phyloP scores from a whole-genome alignment of 2,797 vertebrate species.

The Gallinago stenura region DNA sequence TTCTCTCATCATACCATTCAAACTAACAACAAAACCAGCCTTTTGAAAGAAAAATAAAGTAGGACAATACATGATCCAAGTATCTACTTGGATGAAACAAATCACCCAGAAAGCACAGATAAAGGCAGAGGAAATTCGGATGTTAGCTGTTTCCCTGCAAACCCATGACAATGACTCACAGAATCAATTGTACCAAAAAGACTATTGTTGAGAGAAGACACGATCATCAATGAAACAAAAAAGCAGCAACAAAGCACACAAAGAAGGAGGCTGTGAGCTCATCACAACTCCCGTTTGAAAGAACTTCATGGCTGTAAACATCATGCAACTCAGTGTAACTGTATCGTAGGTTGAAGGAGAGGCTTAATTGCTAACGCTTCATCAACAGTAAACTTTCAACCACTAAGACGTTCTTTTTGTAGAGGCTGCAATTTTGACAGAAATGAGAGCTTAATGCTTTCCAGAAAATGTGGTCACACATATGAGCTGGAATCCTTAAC shows the following conservation, averaged over 20 bases:
- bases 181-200: slow-evolving; percentile 50
- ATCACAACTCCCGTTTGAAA: neutral
- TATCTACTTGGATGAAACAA: neutral
- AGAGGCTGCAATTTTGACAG: neutral
- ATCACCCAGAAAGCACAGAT: neutral
- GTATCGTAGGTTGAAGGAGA: neutral
- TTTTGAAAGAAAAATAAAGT: neutral
- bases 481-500: neutral
- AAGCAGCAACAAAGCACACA: slow-evolving; percentile 60
- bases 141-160: slow-evolving; percentile 2
- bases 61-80: neutral
- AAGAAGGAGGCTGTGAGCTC: slow-evolving; percentile 51
- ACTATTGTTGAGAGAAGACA: slow-evolving; percentile 49
- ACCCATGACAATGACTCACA: slow-evolving; percentile 66
- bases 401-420: neutral
- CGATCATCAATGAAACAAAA: slow-evolving; percentile 49
- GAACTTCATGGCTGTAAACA: slow-evolving; percentile 53
- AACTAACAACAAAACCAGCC: neutral
- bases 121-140: neutral
- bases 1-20: neutral
- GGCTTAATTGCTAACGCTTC: neutral
- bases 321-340: neutral
- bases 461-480: neutral
- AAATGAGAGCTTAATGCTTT: neutral
- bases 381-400: neutral